phyloP scores from a whole-genome alignment of 2,888 invertebrate genomes.

The Drosophila algonquin region DNA sequence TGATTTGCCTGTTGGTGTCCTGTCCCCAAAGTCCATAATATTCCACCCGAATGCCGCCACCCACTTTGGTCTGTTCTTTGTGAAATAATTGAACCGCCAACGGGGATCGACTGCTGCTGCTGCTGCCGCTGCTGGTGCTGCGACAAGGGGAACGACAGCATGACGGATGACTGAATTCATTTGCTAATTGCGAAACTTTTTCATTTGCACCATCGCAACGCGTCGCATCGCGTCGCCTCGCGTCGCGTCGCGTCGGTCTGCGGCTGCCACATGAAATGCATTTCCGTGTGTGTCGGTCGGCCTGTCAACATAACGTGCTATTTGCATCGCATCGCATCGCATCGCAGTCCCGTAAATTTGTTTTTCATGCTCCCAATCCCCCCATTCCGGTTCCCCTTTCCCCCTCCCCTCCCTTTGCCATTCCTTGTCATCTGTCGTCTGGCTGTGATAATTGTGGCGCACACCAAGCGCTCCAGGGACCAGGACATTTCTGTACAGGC shows the following conservation, averaged over 20 bases:
- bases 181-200: constrained; percentile 82
- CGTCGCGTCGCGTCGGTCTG: constrained; percentile 22
- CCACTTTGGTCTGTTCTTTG: constrained; percentile 12
- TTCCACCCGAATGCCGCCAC: neutral
- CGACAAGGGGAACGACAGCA: constrained; percentile 68
- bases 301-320: constrained; percentile 58
- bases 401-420: neutral
- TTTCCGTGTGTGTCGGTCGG: constrained; percentile 45
- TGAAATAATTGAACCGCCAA: constrained; percentile 77
- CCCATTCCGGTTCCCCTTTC: neutral
- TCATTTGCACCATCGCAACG: constrained; percentile 52
- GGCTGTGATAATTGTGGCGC: constrained; percentile 40
- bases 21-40: neutral
- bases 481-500: constrained; percentile 20
- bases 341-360: constrained; percentile 52
- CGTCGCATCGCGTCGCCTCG: neutral
- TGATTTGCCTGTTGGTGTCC: constrained; percentile 31
- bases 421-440: constrained; percentile 16
- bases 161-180: constrained; percentile 82
- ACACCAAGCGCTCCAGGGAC: constrained; percentile 47
- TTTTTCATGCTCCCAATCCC: constrained; percentile 24
- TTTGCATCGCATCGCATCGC: constrained; percentile 31
- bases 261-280: constrained; percentile 44
- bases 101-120: constrained; percentile 65
- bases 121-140: constrained; percentile 33